These are phyloP conservation scores for Notamacropus eugenii DNA, from an alignment of 2,797 vertebrate genomes.

Conservation along the genomic window DNA sequence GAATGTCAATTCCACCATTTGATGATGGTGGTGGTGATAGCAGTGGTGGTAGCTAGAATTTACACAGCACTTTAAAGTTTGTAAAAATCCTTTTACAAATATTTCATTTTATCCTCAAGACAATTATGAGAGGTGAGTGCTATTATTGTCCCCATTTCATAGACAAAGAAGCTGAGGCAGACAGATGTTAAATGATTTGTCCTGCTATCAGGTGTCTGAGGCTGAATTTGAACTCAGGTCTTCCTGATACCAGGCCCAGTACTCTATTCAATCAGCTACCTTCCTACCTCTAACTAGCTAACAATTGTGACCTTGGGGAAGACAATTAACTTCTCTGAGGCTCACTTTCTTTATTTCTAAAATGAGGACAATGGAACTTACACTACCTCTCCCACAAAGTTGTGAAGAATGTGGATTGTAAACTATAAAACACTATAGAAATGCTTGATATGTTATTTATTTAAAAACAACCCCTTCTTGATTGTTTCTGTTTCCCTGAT, in stretches of 20 bases:
- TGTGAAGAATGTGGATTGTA: neutral
- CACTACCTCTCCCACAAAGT: neutral
- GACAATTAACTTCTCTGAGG: neutral
- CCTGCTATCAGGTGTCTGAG: neutral
- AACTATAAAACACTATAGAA: neutral
- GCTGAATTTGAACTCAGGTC: neutral
- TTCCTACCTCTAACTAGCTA: neutral
- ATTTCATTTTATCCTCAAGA: neutral
- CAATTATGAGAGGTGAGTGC: neutral
- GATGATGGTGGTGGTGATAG: neutral
- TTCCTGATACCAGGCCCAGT: neutral
- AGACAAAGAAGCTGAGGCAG: neutral
- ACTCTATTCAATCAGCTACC: neutral
- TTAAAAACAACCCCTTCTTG: neutral
- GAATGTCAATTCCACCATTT: neutral
- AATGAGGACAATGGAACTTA: neutral
- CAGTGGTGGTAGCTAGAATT: neutral
- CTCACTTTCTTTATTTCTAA: neutral
- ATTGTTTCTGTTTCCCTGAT: constrained; percentile 23
- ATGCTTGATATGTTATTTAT: neutral
- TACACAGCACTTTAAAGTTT: neutral
- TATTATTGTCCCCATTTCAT: neutral
- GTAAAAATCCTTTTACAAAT: neutral
- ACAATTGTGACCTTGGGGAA: neutral
- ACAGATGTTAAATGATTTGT: neutral